Percentiles rank a stretch among this genome's conserved stretches.
phyloP scores from a whole-genome alignment of 2,113 vertebrate species.

The Pantherophis guttatus region DNA sequence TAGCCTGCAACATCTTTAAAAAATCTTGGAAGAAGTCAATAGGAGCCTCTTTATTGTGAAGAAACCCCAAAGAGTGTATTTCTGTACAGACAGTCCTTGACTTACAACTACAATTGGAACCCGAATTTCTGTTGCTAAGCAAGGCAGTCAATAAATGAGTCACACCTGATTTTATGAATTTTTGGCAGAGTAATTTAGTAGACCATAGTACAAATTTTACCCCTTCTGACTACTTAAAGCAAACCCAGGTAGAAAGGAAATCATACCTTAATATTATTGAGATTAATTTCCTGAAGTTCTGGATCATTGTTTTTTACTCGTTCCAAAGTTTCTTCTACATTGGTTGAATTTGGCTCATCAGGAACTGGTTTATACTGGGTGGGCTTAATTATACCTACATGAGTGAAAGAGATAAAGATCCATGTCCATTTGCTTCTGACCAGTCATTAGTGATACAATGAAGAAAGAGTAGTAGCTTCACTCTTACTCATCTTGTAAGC shows the following conservation, averaged over 20 bases:
- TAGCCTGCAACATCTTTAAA: neutral
- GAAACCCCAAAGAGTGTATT: neutral
- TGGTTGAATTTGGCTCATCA: conserved; percentile 93
- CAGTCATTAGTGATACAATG: neutral
- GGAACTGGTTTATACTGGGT: conserved; percentile 94
- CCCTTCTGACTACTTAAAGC: neutral
- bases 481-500: neutral
- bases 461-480: neutral
- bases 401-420: neutral
- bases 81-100: neutral
- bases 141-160: neutral
- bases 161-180: neutral
- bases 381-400: conserved; percentile 93
- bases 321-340: conserved; percentile 89
- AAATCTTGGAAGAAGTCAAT: neutral
- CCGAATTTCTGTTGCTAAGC: neutral
- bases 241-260: neutral
- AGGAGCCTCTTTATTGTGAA: neutral
- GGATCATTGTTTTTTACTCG: conserved; percentile 87
- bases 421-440: neutral
- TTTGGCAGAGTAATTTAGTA: neutral
- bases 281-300: conserved; percentile 90
- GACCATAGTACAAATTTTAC: neutral
- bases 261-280: conserved; percentile 94
- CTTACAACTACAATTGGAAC: neutral